Evolutionary conservation across 1,140 invertebrate species (phyloP).

Genomic region (Lepidurus packardi): DNA sequence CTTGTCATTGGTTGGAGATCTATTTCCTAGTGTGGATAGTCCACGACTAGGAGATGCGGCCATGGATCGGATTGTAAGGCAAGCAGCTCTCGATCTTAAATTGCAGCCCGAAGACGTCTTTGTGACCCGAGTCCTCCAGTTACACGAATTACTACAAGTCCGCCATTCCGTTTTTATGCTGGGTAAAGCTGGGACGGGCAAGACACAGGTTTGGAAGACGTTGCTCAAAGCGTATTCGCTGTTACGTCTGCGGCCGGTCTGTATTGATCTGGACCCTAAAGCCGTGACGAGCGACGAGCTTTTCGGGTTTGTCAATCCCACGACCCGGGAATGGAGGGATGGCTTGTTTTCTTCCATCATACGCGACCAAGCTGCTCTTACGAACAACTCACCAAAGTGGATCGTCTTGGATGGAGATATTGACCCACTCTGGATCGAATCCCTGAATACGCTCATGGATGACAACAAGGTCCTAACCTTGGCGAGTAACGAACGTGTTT

Average conservation of each 20-base stretch:
- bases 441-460: slow-evolving; percentile 69
- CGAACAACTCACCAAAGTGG: slow-evolving; percentile 82
- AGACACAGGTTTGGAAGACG: slow-evolving; percentile 93
- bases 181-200: slow-evolving; percentile 89
- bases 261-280: slow-evolving; percentile 83
- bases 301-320: slow-evolving; percentile 95
- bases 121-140: slow-evolving; percentile 78
- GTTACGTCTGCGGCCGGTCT: slow-evolving; percentile 79
- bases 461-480: slow-evolving; percentile 77
- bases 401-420: slow-evolving; percentile 94
- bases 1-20: slow-evolving; percentile 91
- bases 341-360: slow-evolving; percentile 93
- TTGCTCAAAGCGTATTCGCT: slow-evolving; percentile 85
- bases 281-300: slow-evolving; percentile 95
- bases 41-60: slow-evolving; percentile 81
- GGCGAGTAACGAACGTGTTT: slow-evolving; percentile 93
- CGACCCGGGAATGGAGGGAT: slow-evolving; percentile 96
- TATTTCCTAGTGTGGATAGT: slow-evolving; percentile 91
- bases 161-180: slow-evolving; percentile 94
- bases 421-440: slow-evolving; percentile 99
- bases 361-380: slow-evolving; percentile 72
- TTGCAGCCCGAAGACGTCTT: slow-evolving; percentile 95
- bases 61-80: slow-evolving; percentile 88
- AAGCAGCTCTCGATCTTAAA: slow-evolving; percentile 79
- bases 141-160: slow-evolving; percentile 90